Percentiles rank a stretch among this genome's conserved stretches.
These are phyloP conservation scores for Mesoligia furuncula DNA, from an alignment of 2,888 invertebrate genomes.

Conservation along the genomic window DNA sequence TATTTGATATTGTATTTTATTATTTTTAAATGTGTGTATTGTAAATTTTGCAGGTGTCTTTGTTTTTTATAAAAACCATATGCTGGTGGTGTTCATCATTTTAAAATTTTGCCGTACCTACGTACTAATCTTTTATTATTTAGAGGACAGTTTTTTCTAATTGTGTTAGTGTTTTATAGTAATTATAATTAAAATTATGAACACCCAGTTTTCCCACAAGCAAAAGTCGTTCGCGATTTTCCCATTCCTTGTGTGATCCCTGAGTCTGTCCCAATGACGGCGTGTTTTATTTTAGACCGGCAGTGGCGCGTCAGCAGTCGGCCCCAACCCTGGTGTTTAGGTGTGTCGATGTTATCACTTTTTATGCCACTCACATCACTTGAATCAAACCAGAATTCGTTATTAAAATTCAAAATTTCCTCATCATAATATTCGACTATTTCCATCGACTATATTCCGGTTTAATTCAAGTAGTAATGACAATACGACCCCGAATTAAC, in stretches of 20 bases:
- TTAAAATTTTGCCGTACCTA: background rate
- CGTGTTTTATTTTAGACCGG: conserved; percentile 90
- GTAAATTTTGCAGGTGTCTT: conserved; percentile 63
- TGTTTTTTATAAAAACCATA: conserved; percentile 39
- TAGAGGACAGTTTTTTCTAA: background rate
- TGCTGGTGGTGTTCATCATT: conserved; percentile 43
- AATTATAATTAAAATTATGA: conserved; percentile 50
- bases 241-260: conserved; percentile 73
- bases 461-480: conserved; percentile 82
- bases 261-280: conserved; percentile 84
- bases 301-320: conserved; percentile 90
- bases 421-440: conserved; percentile 27
- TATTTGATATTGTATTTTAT: conserved; percentile 54
- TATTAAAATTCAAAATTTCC: conserved; percentile 43
- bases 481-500: conserved; percentile 75
- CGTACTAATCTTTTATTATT: background rate
- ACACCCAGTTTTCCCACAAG: conserved; percentile 57
- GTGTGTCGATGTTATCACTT: conserved; percentile 90
- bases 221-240: conserved; percentile 62
- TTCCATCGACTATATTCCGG: conserved; percentile 51
- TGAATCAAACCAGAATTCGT: conserved; percentile 72
- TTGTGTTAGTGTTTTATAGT: background rate
- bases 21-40: conserved; percentile 60
- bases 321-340: conserved; percentile 91
- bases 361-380: conserved; percentile 80